Evolutionary conservation across 1,140 invertebrate genomes (phyloP).

Genomic region (Anthonomus grandis): DNA sequence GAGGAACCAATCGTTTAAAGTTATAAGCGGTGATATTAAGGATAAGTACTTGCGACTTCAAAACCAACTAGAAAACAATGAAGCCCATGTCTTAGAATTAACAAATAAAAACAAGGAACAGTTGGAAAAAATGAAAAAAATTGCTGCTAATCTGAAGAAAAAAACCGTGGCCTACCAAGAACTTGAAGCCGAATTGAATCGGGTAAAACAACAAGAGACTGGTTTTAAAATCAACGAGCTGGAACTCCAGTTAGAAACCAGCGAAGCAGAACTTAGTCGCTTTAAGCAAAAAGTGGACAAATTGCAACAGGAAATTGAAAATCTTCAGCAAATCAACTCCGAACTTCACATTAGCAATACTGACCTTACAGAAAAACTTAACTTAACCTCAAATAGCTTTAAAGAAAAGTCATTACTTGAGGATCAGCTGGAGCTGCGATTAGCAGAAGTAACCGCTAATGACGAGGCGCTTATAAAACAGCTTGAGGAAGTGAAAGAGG

Average conservation of each 20-base stretch:
- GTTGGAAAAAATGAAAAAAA: constrained; percentile 72
- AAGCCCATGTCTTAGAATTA: constrained; percentile 49
- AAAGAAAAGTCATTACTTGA: constrained; percentile 55
- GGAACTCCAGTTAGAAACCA: constrained; percentile 67
- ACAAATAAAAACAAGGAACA: constrained; percentile 53
- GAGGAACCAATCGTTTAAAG: constrained; percentile 57
- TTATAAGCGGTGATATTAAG: constrained; percentile 50
- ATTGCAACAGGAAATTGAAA: constrained; percentile 58
- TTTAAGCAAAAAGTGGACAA: constrained; percentile 58
- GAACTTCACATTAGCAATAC: constrained; percentile 55
- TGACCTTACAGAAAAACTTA: constrained; percentile 54
- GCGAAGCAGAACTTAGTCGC: constrained; percentile 64
- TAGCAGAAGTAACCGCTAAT: constrained; percentile 54
- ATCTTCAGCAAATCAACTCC: constrained; percentile 54
- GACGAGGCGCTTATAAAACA: constrained; percentile 58
- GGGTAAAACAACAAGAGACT: constrained; percentile 41
- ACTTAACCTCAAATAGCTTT: constrained; percentile 53
- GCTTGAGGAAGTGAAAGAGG: constrained; percentile 52
- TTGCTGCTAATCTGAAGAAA: constrained; percentile 70
- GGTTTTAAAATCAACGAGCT: constrained; percentile 68
- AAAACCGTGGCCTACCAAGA: constrained; percentile 62
- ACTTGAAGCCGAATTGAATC: constrained; percentile 55
- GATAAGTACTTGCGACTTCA: constrained; percentile 48
- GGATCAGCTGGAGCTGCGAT: constrained; percentile 53
- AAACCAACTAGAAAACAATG: constrained; percentile 41